These are phyloP conservation scores for Botia kubotai DNA, from an alignment of 2,797 vertebrate genomes.

Conservation along the genomic window DNA sequence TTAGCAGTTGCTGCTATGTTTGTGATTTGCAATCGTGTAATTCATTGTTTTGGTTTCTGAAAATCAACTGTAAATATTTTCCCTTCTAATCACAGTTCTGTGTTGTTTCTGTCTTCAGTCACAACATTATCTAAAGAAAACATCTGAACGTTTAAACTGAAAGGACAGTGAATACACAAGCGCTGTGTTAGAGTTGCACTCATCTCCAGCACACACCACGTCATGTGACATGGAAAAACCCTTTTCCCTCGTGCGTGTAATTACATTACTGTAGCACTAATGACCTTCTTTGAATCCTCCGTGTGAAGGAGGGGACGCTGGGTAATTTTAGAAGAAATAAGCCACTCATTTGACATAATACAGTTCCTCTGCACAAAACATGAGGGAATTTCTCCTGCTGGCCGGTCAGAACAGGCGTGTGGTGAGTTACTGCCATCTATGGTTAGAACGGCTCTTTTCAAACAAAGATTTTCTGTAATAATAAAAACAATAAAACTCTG, in stretches of 20 bases:
- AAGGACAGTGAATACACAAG: constrained; percentile 37
- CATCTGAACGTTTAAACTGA: constrained; percentile 33
- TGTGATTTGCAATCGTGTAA: no score
- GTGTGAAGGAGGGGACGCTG: constrained; percentile 41
- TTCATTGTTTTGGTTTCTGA: no score
- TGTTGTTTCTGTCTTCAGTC: no score
- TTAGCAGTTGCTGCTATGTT: no score
- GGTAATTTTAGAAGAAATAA: constrained; percentile 57
- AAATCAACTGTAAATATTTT: no score
- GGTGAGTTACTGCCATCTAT: constrained; percentile 62
- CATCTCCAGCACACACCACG: constrained; percentile 37
- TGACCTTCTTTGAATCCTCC: constrained; percentile 53
- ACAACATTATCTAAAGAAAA: constrained; percentile 31
- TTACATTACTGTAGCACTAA: constrained; percentile 54
- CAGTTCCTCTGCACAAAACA: constrained; percentile 53
- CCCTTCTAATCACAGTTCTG: no score
- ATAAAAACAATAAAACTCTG: no score
- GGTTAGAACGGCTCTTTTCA: constrained; percentile 40
- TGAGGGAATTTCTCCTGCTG: constrained; percentile 50
- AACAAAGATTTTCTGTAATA: constrained; percentile 18
- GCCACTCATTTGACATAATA: constrained; percentile 56
- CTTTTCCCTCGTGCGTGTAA: constrained; percentile 41
- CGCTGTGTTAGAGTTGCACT: constrained; percentile 31
- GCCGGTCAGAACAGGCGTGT: constrained; percentile 31
- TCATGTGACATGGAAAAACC: constrained; percentile 58